phyloP scores from a whole-genome alignment of 2,888 invertebrate genomes.

The Lepeophtheirus nordmannii region DNA sequence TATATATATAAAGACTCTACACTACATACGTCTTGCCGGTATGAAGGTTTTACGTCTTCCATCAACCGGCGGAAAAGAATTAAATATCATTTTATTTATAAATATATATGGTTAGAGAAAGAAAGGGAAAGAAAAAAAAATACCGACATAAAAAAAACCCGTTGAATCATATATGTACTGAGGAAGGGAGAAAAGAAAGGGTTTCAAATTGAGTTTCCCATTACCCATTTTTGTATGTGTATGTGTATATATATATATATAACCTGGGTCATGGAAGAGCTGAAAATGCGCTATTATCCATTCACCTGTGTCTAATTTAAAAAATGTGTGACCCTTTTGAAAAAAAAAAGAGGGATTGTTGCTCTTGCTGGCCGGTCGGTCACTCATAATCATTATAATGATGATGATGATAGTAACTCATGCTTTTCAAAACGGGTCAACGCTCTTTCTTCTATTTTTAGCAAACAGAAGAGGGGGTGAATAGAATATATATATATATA shows the following conservation, averaged over 20 bases:
- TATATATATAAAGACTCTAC: too few species aligned
- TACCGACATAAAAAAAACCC: not conserved
- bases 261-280: too few species aligned
- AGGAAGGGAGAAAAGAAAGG: constrained; percentile 9
- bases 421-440: not conserved
- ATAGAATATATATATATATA: too few species aligned
- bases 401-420: too few species aligned
- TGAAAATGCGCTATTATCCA: too few species aligned
- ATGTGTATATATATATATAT: too few species aligned
- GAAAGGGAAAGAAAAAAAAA: not conserved
- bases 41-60: not conserved
- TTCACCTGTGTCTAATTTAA: too few species aligned
- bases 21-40: too few species aligned
- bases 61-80: not conserved
- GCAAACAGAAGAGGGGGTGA: too few species aligned
- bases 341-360: not conserved
- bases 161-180: not conserved
- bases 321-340: too few species aligned
- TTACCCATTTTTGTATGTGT: too few species aligned
- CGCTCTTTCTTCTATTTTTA: not conserved
- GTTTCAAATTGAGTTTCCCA: not conserved
- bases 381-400: too few species aligned
- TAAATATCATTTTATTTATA: not conserved
- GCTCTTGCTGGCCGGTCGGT: not conserved
- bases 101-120: constrained; percentile 21